Base-by-base conservation (phyloP, 2,888 invertebrate species). In the Dugesia japonica region DNA sequence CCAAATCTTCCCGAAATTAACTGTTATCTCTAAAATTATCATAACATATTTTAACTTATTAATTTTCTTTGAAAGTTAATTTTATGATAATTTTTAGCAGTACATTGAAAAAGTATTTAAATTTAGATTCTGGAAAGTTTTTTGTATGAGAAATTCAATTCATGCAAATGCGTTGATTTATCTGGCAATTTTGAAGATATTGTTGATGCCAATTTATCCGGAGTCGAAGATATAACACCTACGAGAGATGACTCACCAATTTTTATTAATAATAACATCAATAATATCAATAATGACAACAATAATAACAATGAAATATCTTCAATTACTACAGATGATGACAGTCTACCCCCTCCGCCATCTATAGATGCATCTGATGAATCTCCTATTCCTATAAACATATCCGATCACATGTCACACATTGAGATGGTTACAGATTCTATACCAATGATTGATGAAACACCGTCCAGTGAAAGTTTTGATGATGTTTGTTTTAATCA, bases 401-500 rank as follows among this genome's bases (percentile, higher is more conserved):
- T 56, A 56, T 56, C 56, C 23, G 56, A 56, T n/a, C 56, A 56
- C 17, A 56, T 56, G 56, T 56, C 56, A 9, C 56, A 56, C 56
- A 56, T 56, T 23, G 56, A 56, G 17, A 56, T 56, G 56, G 56
- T 56, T 7, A 23, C 56, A 7, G 56, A 56, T n/a, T 56, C 56
- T 23, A 56, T 56, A n/a, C 56, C 56, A 7, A 56, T 56, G 56
- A 56, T 56, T n/a, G 56, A 56, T 56, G 56, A 56, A n/a, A 56
- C 56, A 9, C 56, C 56, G 56, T 56, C 56, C 17, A 56, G 56
- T 56, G 56, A 56, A n/a, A 56, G 56, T 23, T 56, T 56, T 56
- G 56, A 56, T 56, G 56, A 56, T n/a, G 23, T 56, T n/a, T 56
- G 56, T 56, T 56, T 56, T n/a, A 56, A 56, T 56, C 56, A 56